Evolutionary conservation across 2,888 invertebrate genomes (phyloP).

Genomic region (Drosophila rellima): DNA sequence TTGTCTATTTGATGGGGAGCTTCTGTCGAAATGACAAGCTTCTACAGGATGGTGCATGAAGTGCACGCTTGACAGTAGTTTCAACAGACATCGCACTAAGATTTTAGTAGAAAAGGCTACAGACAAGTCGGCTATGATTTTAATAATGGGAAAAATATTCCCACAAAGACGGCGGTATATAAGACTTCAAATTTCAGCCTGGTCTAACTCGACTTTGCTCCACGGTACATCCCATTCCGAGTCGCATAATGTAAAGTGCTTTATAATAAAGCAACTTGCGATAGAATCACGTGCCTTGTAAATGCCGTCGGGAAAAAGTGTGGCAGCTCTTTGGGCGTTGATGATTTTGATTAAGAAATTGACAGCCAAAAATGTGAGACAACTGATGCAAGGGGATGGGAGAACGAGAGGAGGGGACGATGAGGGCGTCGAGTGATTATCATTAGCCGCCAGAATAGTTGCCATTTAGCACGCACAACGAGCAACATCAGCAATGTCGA

Average conservation of each 20-base stretch:
- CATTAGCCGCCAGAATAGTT: constrained; percentile 75
- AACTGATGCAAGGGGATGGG: neutral
- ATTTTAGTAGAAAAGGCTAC: no score
- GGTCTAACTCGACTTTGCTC: neutral
- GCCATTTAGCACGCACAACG: constrained; percentile 76
- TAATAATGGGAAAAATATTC: no score
- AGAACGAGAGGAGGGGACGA: neutral
- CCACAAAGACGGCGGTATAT: neutral
- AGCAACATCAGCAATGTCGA: constrained; percentile 30
- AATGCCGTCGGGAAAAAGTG: constrained; percentile 20
- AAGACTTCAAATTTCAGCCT: neutral
- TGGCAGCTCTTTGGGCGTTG: constrained; percentile 13
- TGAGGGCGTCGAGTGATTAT: constrained; percentile 69
- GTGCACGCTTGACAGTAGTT: neutral
- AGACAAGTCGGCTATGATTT: no score
- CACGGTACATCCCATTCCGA: neutral
- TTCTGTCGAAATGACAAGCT: constrained; percentile 28
- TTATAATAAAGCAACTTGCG: constrained; percentile 37
- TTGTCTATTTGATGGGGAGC: constrained; percentile 48
- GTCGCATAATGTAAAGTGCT: constrained; percentile 12
- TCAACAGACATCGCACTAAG: no score
- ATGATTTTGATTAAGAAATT: constrained; percentile 57
- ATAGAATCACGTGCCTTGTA: constrained; percentile 34
- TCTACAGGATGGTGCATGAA: neutral
- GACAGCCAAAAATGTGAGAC: constrained; percentile 25